Conservation (phyloP, 2,113 vertebrate species). For the Himantopus leucocephalus region DNA sequence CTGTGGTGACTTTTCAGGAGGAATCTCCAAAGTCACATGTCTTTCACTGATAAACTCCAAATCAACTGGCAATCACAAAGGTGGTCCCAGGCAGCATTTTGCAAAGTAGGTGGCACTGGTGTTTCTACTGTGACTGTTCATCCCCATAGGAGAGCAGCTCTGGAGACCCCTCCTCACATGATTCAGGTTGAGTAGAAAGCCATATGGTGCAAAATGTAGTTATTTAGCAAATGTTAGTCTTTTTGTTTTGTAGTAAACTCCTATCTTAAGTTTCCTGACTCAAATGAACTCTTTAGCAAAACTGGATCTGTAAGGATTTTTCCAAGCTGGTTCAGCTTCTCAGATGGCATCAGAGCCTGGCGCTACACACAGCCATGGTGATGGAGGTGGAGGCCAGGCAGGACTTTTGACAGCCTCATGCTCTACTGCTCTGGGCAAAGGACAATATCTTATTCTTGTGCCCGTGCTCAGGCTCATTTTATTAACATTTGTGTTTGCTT, state of each 20-base stretch:
- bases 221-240: neutral
- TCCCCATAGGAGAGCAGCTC: neutral
- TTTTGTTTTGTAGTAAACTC: neutral
- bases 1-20: neutral
- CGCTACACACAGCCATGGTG: accelerated
- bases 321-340: neutral
- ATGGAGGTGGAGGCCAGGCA: neutral
- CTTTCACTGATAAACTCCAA: neutral
- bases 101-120: accelerated
- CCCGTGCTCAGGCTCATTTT: neutral
- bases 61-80: neutral
- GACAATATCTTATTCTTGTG: neutral
- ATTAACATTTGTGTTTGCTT: neutral
- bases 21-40: neutral
- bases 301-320: neutral
- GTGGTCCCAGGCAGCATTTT: accelerated
- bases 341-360: accelerated
- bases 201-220: accelerated
- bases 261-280: neutral
- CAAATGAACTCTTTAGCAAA: neutral
- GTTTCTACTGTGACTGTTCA: neutral
- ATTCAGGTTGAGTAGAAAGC: neutral
- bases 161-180: neutral
- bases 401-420: neutral
- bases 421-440: neutral